A percentile compares a stretch with the other conserved stretches of the same genome.
These are phyloP conservation scores for Dermatemys mawii DNA, from an alignment of 2,113 vertebrate genomes.

Conservation along the genomic window DNA sequence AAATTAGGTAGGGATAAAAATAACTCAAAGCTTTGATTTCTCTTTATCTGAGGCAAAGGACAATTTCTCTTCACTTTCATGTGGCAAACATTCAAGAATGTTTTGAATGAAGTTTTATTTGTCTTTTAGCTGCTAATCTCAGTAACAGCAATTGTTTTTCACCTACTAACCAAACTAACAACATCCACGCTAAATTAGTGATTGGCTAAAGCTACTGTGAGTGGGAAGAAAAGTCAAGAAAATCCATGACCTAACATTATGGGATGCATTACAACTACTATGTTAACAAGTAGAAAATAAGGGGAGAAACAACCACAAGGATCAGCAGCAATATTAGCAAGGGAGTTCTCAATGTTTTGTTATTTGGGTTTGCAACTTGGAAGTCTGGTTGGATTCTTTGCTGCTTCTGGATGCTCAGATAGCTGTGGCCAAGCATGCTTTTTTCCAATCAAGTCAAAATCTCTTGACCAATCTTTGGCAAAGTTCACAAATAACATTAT, in stretches of 20 bases:
- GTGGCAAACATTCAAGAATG: constrained; percentile 18
- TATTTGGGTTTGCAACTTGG: background rate
- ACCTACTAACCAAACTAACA: too few species aligned
- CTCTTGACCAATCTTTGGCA: background rate
- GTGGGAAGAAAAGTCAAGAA: background rate
- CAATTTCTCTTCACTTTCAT: constrained; percentile 1
- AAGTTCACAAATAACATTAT: background rate
- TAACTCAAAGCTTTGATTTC: background rate
- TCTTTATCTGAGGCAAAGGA: background rate
- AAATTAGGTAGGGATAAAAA: background rate
- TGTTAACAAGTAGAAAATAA: background rate
- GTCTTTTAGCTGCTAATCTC: background rate
- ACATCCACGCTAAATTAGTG: background rate
- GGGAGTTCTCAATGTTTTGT: background rate
- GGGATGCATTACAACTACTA: constrained; percentile 15
- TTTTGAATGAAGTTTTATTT: background rate
- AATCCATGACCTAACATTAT: background rate
- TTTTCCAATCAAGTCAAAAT: background rate
- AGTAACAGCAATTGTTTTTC: too few species aligned
- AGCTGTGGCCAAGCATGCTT: background rate
- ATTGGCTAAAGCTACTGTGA: background rate
- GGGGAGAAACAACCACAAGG: background rate
- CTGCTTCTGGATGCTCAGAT: background rate
- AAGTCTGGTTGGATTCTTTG: background rate
- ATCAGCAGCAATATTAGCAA: background rate